Conservation (phyloP, 2,113 vertebrate species). For the Chitala chitala region DNA sequence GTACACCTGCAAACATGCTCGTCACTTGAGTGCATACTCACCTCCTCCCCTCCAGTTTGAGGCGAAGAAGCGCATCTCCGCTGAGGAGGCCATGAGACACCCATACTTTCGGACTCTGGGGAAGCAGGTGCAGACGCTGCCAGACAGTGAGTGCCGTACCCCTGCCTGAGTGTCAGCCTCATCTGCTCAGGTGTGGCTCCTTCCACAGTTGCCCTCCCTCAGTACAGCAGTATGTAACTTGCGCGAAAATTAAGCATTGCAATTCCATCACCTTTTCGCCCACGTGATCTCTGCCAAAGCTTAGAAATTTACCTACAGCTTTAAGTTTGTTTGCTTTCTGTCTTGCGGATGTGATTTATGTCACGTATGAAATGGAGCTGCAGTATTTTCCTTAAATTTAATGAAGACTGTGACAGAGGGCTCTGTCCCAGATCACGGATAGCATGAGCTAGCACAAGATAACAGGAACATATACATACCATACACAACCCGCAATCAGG, state of each 20-base stretch:
- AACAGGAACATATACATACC: too few species aligned
- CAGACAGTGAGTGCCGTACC: conserved; percentile 59
- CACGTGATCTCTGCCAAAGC: too few species aligned
- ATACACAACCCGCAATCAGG: too few species aligned
- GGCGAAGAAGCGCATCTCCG: conserved; percentile 62
- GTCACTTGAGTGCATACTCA: background rate
- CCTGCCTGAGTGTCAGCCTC: too few species aligned
- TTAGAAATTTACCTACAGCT: background rate
- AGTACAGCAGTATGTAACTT: background rate
- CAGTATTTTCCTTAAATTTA: too few species aligned
- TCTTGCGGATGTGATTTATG: too few species aligned
- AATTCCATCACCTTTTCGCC: background rate
- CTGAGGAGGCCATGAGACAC: conserved; percentile 62
- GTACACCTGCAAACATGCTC: background rate
- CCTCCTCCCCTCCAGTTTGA: conserved; percentile 53
- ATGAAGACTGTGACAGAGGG: too few species aligned
- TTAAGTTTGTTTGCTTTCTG: background rate
- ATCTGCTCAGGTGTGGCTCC: background rate
- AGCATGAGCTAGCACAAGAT: too few species aligned
- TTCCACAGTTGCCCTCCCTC: background rate
- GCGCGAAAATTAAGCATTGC: too few species aligned
- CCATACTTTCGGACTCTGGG: conserved; percentile 63
- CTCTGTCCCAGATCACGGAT: too few species aligned
- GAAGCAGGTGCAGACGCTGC: conserved; percentile 58
- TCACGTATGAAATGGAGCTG: too few species aligned